Percentiles rank a stretch among this genome's conserved stretches.
phyloP scores from a whole-genome alignment of 2,888 invertebrate species.

The Parnassius orleans region DNA sequence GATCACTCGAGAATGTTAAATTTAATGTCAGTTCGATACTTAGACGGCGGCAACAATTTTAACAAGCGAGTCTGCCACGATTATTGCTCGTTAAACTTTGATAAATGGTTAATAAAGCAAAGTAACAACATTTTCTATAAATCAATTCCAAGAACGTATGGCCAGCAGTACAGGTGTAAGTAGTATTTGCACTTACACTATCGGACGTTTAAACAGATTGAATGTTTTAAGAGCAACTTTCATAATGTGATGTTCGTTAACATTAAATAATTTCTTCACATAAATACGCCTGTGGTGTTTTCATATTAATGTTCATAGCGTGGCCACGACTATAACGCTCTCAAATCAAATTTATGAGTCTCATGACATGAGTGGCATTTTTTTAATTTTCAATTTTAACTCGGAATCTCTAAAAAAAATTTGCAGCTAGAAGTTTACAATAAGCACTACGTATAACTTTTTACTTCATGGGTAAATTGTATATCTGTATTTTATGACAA shows the following conservation, averaged over 20 bases:
- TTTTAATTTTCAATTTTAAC: no score
- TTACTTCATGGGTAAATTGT: no score
- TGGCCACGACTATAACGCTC: no score
- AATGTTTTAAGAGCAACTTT: background rate
- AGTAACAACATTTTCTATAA: conserved; percentile 43
- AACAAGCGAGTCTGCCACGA: conserved; percentile 57
- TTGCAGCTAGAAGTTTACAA: no score
- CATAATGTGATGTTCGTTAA: background rate
- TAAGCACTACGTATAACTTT: no score
- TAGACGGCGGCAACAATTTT: conserved; percentile 51
- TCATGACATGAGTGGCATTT: no score
- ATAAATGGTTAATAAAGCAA: conserved; percentile 68
- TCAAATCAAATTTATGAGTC: no score
- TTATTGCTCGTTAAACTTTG: conserved; percentile 68
- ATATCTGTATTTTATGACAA: no score
- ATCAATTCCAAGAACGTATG: conserved; percentile 28
- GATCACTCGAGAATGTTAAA: conserved; percentile 35
- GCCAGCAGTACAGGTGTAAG: conserved; percentile 18
- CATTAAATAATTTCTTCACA: no score
- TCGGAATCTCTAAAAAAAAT: no score
- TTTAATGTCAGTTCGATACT: conserved; percentile 36
- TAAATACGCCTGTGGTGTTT: no score
- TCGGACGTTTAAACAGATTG: background rate
- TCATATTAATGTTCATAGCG: no score
- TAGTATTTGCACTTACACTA: background rate